Evolutionary conservation across 1,140 invertebrate genomes (phyloP), one percentile per base, ranked within the genome.

Genomic region (Heliconius eleuchia): DNA sequence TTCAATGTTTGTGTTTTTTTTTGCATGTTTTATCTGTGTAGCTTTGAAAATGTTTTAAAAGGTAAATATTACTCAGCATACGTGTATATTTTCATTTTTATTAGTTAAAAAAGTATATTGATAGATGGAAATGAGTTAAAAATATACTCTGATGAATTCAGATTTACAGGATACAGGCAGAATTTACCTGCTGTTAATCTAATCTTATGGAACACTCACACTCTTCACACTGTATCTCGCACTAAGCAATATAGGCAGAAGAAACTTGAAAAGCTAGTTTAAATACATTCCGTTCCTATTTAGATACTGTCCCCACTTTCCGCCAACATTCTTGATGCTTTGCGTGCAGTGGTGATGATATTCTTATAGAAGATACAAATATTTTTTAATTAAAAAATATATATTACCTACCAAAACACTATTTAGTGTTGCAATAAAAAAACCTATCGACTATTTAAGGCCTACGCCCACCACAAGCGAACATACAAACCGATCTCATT

Each of bases 401-500:
- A 30, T 4, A 30, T 66, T 23, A 66, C 60, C 60, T 30, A 66
- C 60, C 4, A 57, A 66, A 66, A 66, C 8, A 42, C 71, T 72
- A 72, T 72, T 39, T 77, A 75, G 23, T 66, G 13, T 66, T 27
- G 60, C 27, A 30, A 66, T 66, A 74, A 81, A 81, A 75, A 81
- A 66, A 76, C 74, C 27, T 78, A 78, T 72, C 71, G 80, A 75
- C 73, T 82, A 82, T 82, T 82, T 82, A 82, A 79, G 77, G 76
- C 80, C 82, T 82, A 83, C 90, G 86, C 89, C 89, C 89, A 92
- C 88, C 83, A 86, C 89, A 85, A 81, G 81, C 87, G 84, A 85
- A 89, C 89, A 87, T 75, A 90, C 89, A 90, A 91, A 90, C 91
- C 87, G 89, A 89, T 91, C 91, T 93, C 92, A 88, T 93, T 93